Percentiles rank a stretch among this genome's conserved stretches.
These are phyloP conservation scores for Cataglyphis altisquamis DNA, from an alignment of 2,888 invertebrate genomes.

Conservation along the genomic window DNA sequence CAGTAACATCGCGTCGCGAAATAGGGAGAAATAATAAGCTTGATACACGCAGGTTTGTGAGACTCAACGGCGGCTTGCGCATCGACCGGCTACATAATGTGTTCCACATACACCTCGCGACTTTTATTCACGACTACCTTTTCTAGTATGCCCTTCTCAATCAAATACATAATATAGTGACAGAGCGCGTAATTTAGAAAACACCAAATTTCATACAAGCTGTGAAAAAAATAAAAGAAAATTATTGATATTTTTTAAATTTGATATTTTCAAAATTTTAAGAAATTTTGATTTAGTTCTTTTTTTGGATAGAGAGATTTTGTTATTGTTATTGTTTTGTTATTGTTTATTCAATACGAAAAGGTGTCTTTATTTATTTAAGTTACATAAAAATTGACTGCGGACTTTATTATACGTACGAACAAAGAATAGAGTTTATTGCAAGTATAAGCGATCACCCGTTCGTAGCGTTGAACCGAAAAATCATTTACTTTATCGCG, in stretches of 20 bases:
- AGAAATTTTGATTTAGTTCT: not conserved
- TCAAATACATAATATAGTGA: not conserved
- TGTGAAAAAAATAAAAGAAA: not conserved
- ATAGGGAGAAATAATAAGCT: conserved; percentile 42
- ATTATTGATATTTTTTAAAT: not conserved
- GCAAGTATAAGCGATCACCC: conserved; percentile 8
- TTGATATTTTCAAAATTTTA: not conserved
- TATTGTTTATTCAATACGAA: not conserved
- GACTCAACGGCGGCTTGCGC: conserved; percentile 49
- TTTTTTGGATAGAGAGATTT: not conserved
- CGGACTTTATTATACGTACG: not conserved
- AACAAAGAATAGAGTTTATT: conserved; percentile 10
- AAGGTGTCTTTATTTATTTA: not conserved
- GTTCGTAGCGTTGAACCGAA: conserved; percentile 30
- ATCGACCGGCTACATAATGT: conserved; percentile 31
- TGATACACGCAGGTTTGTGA: conserved; percentile 50
- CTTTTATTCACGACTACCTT: conserved; percentile 30
- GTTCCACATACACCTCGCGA: conserved; percentile 37
- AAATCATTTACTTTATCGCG: conserved; percentile 48
- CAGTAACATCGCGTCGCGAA: conserved; percentile 29
- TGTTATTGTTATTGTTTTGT: not conserved
- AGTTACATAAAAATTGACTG: not conserved
- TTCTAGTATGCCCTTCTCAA: not conserved
- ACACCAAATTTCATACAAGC: not conserved
- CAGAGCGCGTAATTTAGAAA: not conserved